Conservation (phyloP, 2,113 vertebrate genomes). For the Thomomys bottae region DNA sequence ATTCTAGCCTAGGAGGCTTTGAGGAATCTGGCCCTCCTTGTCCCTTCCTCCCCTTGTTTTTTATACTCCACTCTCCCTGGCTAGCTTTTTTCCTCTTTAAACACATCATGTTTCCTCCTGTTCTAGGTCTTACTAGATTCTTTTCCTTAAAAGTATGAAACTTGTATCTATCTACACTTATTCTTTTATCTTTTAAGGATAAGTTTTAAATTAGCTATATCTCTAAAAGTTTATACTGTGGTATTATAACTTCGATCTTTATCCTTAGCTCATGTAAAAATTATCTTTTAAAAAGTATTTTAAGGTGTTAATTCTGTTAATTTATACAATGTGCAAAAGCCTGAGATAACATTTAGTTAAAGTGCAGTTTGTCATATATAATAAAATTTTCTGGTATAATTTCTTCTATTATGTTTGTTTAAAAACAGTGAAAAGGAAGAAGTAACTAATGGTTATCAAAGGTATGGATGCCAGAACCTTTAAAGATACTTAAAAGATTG, state of each 20-base stretch:
- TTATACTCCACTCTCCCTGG: neutral
- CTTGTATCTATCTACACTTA: slow-evolving; percentile 22
- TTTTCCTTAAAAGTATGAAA: neutral
- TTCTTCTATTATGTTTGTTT: slow-evolving; percentile 56
- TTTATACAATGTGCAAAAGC: slow-evolving; percentile 10
- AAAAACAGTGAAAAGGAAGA: slow-evolving; percentile 34
- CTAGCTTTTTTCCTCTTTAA: slow-evolving; percentile 10
- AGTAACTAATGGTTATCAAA: neutral
- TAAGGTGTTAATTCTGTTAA: neutral
- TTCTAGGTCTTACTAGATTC: neutral
- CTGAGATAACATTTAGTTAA: slow-evolving; percentile 23
- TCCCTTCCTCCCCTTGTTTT: neutral
- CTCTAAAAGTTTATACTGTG: neutral
- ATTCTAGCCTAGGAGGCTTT: neutral
- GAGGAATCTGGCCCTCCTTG: neutral
- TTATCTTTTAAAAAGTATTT: slow-evolving; percentile 24
- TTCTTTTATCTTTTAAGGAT: slow-evolving; percentile 31
- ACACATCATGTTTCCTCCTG: neutral
- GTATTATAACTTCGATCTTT: slow-evolving; percentile 1
- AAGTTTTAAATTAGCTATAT: slow-evolving; percentile 47
- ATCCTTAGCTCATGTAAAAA: slow-evolving; percentile 35
- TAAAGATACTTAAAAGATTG: slow-evolving; percentile 41
- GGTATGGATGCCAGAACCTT: neutral
- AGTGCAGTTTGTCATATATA: slow-evolving; percentile 33
- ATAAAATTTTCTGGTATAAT: slow-evolving; percentile 41